phyloP scores from a whole-genome alignment of 2,113 vertebrate genomes.

The Amphiprion ocellaris region DNA sequence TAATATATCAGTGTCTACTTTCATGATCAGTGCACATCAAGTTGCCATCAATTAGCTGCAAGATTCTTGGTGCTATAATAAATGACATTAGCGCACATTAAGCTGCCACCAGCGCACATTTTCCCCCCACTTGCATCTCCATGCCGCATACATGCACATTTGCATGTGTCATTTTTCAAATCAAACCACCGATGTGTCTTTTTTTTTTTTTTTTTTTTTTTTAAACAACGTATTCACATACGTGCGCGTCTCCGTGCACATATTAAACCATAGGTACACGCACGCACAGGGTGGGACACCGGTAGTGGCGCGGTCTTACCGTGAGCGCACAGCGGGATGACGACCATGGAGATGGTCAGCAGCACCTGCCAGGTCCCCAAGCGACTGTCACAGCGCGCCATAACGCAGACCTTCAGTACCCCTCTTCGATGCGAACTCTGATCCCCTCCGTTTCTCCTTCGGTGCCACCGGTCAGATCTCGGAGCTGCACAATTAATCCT shows the following conservation, averaged over 20 bases:
- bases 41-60: background rate
- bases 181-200: slow-evolving; percentile 36
- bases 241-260: slow-evolving; percentile 37
- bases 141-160: background rate
- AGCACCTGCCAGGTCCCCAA: slow-evolving; percentile 77
- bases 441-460: background rate
- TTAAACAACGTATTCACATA: slow-evolving; percentile 7
- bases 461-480: slow-evolving; percentile 23
- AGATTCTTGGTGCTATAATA: no score
- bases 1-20: background rate
- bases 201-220: background rate
- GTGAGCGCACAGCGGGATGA: slow-evolving; percentile 68
- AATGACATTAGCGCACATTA: background rate
- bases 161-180: slow-evolving; percentile 27
- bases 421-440: slow-evolving; percentile 34
- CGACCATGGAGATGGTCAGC: slow-evolving; percentile 74
- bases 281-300: slow-evolving; percentile 62
- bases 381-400: slow-evolving; percentile 64
- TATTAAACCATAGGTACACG: slow-evolving; percentile 9
- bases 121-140: background rate
- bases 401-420: slow-evolving; percentile 26
- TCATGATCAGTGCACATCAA: background rate
- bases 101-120: background rate
- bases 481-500: slow-evolving; percentile 48
- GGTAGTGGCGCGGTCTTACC: slow-evolving; percentile 63